phyloP scores from a whole-genome alignment of 2,797 vertebrate genomes.

The Onychomys torridus region DNA sequence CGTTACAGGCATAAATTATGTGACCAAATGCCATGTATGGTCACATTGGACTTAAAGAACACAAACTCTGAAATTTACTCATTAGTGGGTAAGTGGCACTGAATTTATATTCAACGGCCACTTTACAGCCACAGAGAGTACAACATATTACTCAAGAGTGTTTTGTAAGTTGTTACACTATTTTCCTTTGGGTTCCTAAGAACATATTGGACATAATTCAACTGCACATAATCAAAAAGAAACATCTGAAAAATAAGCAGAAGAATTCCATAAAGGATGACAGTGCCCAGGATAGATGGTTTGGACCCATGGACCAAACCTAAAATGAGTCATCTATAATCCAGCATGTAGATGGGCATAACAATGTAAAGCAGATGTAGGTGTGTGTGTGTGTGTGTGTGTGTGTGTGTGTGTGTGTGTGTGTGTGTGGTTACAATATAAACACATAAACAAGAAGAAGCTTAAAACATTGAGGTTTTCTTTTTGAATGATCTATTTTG shows the following conservation, averaged over 20 bases:
- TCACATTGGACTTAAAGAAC: slow-evolving; percentile 71
- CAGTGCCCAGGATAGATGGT: neutral
- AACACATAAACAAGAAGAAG: neutral
- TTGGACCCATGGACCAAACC: neutral
- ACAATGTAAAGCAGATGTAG: neutral
- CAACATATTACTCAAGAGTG: slow-evolving; percentile 46
- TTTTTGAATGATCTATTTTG: neutral
- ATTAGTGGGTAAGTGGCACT: slow-evolving; percentile 51
- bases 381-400: too few species aligned
- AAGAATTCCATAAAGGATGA: neutral
- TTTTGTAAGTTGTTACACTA: neutral
- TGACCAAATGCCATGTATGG: slow-evolving; percentile 81
- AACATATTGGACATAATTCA: neutral
- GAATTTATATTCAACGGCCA: slow-evolving; percentile 50
- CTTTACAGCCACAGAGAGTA: neutral
- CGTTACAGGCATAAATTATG: slow-evolving; percentile 83
- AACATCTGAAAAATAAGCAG: slow-evolving; percentile 3
- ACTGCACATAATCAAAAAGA: slow-evolving; percentile 5
- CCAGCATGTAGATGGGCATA: neutral
- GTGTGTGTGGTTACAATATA: too few species aligned
- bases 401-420: too few species aligned
- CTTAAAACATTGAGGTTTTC: neutral
- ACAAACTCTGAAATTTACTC: slow-evolving; percentile 69
- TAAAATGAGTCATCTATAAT: neutral
- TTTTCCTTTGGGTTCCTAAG: slow-evolving; percentile 36